Evolutionary conservation across 2,113 vertebrate genomes (phyloP).

Genomic region (Microcebus ravelobensis): DNA sequence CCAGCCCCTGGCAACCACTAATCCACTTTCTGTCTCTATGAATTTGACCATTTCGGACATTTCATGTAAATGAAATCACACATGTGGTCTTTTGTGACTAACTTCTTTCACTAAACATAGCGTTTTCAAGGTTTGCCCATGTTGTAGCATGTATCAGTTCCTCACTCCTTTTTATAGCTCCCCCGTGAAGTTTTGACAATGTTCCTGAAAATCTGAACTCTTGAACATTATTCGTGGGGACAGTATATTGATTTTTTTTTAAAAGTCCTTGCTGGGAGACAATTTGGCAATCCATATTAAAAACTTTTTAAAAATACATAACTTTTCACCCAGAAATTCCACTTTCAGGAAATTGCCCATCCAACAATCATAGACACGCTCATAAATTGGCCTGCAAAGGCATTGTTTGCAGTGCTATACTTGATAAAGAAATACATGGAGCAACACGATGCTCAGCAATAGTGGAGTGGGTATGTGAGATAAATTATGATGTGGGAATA

Average conservation of each 20-base stretch:
- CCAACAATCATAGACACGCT: neutral
- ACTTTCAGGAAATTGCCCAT: neutral
- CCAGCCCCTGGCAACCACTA: neutral
- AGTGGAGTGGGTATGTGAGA: neutral
- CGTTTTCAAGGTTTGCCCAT: neutral
- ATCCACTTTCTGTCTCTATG: neutral
- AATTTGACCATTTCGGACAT: neutral
- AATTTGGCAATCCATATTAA: neutral
- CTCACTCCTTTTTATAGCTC: neutral
- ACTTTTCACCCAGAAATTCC: constrained; percentile 23
- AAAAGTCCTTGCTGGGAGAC: neutral
- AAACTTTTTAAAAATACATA: neutral
- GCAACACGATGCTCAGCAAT: neutral
- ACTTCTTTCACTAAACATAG: neutral
- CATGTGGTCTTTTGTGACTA: neutral
- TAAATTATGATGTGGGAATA: neutral
- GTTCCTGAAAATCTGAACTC: neutral
- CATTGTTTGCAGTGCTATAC: neutral
- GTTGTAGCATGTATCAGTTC: neutral
- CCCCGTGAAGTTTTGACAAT: neutral
- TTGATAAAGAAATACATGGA: neutral
- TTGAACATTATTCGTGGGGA: neutral
- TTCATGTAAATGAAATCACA: neutral
- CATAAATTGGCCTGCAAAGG: neutral
- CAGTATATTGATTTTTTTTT: neutral